phyloP scores from a whole-genome alignment of 1,140 invertebrate species.

The Atta cephalotes region DNA sequence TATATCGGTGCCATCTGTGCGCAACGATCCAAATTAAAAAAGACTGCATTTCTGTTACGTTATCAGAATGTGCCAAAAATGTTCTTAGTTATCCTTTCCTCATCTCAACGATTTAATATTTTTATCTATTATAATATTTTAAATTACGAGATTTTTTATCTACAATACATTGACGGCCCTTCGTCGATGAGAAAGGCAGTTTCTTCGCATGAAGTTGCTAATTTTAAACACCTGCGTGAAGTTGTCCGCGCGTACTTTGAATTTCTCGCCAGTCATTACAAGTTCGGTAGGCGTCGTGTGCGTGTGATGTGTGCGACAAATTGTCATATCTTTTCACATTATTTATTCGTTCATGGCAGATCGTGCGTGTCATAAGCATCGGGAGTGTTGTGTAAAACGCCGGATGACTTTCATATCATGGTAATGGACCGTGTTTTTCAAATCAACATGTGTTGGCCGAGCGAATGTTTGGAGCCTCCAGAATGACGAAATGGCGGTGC shows the following conservation, averaged over 20 bases:
- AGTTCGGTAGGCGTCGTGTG: too few species aligned
- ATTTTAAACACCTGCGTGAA: not conserved
- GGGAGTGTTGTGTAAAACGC: not conserved
- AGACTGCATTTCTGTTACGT: too few species aligned
- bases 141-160: too few species aligned
- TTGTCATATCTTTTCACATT: not conserved
- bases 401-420: not conserved
- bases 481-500: not conserved
- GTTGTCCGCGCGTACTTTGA: slow-evolving; percentile 8
- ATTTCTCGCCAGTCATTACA: not conserved
- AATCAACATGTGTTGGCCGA: too few species aligned
- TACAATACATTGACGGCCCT: not conserved
- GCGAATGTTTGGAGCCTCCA: not conserved
- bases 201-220: not conserved
- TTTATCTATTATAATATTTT: too few species aligned
- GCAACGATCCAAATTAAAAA: not conserved
- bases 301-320: not conserved
- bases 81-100: too few species aligned
- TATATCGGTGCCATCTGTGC: not conserved
- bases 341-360: not conserved
- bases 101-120: too few species aligned
- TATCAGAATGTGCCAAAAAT: too few species aligned
- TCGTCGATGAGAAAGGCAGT: not conserved
- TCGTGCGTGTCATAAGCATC: not conserved
- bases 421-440: not conserved